phyloP scores from a whole-genome alignment of 2,113 vertebrate species.

The Brachyistius frenatus region DNA sequence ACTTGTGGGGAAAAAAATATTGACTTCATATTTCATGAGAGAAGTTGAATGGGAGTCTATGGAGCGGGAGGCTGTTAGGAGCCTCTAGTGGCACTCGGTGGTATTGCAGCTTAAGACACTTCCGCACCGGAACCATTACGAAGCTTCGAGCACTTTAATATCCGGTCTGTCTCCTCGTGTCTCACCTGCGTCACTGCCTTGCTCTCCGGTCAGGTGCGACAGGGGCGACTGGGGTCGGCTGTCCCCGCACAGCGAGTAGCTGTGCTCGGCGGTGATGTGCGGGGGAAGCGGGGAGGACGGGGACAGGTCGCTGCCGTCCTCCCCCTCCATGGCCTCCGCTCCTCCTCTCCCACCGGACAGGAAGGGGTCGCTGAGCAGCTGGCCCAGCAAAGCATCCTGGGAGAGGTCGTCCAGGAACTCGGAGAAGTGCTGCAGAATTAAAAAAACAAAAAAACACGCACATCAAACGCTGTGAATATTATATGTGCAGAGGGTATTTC shows the following conservation, averaged over 20 bases:
- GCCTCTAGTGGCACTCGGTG: too few species aligned
- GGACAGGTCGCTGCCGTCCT: constrained; percentile 87
- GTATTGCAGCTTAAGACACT: too few species aligned
- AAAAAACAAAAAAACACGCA: background rate
- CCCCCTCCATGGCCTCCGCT: constrained; percentile 88
- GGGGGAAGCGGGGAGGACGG: constrained; percentile 90
- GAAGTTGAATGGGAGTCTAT: too few species aligned
- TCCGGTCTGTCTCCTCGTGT: too few species aligned
- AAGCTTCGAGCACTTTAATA: too few species aligned
- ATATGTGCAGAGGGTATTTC: background rate
- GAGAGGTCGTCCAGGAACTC: constrained; percentile 97
- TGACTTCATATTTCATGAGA: too few species aligned
- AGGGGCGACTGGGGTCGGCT: constrained; percentile 94
- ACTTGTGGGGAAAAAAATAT: too few species aligned
- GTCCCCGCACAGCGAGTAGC: constrained; percentile 96
- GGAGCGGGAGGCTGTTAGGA: too few species aligned
- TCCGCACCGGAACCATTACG: too few species aligned
- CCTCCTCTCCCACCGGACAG: constrained; percentile 85
- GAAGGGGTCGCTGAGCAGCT: constrained; percentile 97
- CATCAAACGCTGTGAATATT: too few species aligned
- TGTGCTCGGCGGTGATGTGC: constrained; percentile 97
- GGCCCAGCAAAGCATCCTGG: constrained; percentile 93
- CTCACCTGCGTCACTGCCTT: constrained; percentile 91
- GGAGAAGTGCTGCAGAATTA: constrained; percentile 90
- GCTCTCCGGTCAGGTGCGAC: constrained; percentile 88